Percentiles rank a stretch among this genome's conserved stretches.
Conservation (phyloP, 2,888 invertebrate genomes). For the Anagyrus pseudococci region DNA sequence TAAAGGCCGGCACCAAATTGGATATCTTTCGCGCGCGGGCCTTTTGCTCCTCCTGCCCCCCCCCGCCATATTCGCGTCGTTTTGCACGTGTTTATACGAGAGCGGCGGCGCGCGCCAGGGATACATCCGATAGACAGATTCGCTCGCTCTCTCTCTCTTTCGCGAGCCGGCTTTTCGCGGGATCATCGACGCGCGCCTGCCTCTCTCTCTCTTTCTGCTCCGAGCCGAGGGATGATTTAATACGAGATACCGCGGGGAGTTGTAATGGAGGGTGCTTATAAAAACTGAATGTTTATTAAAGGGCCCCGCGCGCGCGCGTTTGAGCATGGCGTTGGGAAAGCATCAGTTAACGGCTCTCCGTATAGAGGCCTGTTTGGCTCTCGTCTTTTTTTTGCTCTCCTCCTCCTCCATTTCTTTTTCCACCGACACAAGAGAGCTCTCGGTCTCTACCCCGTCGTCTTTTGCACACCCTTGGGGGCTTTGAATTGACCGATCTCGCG, state of each 20-base stretch:
- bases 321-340: slow-evolving; percentile 25
- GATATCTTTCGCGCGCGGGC: slow-evolving; percentile 35
- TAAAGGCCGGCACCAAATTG: slow-evolving; percentile 39
- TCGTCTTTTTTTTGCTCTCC: background rate
- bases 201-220: slow-evolving; percentile 3
- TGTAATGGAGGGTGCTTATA: slow-evolving; percentile 35
- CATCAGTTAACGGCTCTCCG: slow-evolving; percentile 29
- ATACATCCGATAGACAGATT: slow-evolving; percentile 18
- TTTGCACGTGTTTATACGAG: slow-evolving; percentile 9
- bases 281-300: slow-evolving; percentile 36
- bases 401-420: too few relatives aligned
- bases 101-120: slow-evolving; percentile 3
- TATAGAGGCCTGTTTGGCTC: too few relatives aligned
- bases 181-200: too few relatives aligned
- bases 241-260: slow-evolving; percentile 38
- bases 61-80: too few relatives aligned
- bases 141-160: slow-evolving; percentile 4
- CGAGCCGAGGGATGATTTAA: slow-evolving; percentile 29
- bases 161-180: background rate
- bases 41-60: too few relatives aligned
- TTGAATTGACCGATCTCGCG: too few relatives aligned
- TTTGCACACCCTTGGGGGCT: too few relatives aligned
- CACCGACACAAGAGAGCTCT: too few relatives aligned
- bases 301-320: slow-evolving; percentile 30
- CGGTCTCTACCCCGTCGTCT: too few relatives aligned